Conservation (phyloP, 1,140 invertebrate genomes). For the Drosophila grimshawi region DNA sequence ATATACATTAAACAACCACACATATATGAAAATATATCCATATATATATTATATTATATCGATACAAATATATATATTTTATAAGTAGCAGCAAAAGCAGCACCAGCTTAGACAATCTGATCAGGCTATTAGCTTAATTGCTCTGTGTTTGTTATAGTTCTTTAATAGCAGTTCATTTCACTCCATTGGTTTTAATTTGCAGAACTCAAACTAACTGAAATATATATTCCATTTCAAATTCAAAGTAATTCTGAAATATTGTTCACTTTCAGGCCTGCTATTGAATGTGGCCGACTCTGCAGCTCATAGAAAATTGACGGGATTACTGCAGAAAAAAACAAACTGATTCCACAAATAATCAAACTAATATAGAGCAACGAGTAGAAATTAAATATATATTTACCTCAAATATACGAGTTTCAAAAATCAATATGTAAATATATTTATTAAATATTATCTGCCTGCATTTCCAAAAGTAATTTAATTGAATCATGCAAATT, state of each 20-base stretch:
- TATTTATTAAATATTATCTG: no score
- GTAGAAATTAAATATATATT: background rate
- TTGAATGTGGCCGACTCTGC: background rate
- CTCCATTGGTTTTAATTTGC: conserved; percentile 24
- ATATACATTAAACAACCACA: background rate
- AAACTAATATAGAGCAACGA: conserved; percentile 10
- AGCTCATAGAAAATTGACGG: no score
- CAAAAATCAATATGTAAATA: no score
- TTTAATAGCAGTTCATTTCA: background rate
- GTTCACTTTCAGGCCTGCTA: background rate
- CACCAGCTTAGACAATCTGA: conserved; percentile 11
- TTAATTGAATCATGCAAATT: background rate
- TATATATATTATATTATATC: no score
- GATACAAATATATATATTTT: background rate
- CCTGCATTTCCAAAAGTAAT: background rate
- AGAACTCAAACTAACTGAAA: conserved; percentile 7
- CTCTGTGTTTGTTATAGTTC: conserved; percentile 9
- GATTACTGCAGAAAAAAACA: conserved; percentile 3
- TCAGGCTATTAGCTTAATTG: conserved; percentile 48
- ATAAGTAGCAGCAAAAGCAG: background rate
- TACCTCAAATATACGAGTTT: no score
- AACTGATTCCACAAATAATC: conserved; percentile 28
- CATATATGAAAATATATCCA: no score
- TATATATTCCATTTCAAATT: conserved; percentile 13
- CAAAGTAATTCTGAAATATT: conserved; percentile 19